These are phyloP conservation scores for Conomelus anceps DNA, from an alignment of 2,888 invertebrate genomes.

Conservation along the genomic window DNA sequence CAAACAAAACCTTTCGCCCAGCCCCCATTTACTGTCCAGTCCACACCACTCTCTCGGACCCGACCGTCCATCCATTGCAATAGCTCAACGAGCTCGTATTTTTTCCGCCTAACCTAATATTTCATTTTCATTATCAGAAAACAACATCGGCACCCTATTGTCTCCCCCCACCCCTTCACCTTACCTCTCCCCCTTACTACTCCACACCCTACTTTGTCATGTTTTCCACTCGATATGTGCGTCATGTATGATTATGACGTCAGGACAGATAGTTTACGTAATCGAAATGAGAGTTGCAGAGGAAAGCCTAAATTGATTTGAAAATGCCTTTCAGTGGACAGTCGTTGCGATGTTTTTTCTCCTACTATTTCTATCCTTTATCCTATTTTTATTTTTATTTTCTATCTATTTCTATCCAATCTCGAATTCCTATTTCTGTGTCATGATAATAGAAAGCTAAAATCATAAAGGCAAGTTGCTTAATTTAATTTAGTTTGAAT, in stretches of 20 bases:
- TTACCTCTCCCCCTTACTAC: neutral
- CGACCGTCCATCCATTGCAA: neutral
- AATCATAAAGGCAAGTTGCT: no score
- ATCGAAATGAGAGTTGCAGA: neutral
- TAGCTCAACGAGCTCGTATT: neutral
- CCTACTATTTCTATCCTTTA: no score
- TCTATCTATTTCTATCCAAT: no score
- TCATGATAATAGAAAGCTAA: no score
- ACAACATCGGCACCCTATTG: constrained; percentile 15
- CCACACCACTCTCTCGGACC: neutral
- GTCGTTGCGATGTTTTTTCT: no score
- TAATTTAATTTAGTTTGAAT: no score
- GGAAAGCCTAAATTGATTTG: neutral
- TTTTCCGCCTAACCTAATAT: neutral
- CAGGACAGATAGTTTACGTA: neutral
- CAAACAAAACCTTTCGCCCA: neutral
- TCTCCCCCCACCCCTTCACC: constrained; percentile 13
- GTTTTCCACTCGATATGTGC: neutral
- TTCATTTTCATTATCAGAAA: neutral
- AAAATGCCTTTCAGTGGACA: neutral
- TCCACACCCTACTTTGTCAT: constrained; percentile 23
- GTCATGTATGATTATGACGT: neutral
- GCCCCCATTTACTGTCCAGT: neutral
- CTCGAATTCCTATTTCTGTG: no score
- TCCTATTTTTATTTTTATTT: no score